Evolutionary conservation across 1,140 invertebrate species (phyloP).

Genomic region (Pseudoatta argentina): DNA sequence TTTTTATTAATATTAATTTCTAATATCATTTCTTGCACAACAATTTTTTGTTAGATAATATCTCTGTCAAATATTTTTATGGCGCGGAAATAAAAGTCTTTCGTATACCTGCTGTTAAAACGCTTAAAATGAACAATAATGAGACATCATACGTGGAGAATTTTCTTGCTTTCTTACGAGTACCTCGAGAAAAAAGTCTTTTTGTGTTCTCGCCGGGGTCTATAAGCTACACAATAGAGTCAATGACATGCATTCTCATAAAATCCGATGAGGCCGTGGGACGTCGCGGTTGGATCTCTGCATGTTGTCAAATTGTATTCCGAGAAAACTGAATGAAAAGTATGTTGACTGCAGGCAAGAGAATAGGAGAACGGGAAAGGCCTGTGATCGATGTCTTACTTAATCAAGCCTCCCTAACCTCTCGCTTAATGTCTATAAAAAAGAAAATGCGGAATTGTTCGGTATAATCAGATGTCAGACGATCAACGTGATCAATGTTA

Average conservation of each 20-base stretch:
- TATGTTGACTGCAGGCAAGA: neutral
- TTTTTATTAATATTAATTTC: constrained; percentile 21
- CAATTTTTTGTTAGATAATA: constrained; percentile 5
- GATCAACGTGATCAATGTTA: neutral
- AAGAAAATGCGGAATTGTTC: neutral
- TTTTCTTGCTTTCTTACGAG: constrained; percentile 61
- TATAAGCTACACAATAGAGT: constrained; percentile 66
- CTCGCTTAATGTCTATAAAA: neutral
- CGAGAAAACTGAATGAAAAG: constrained; percentile 47
- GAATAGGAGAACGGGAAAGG: neutral
- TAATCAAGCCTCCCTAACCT: neutral
- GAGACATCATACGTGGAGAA: constrained; percentile 66
- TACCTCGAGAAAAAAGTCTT: constrained; percentile 48
- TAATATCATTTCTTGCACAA: constrained; percentile 9
- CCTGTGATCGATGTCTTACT: constrained; percentile 58
- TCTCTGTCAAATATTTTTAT: neutral
- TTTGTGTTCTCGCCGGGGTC: constrained; percentile 50
- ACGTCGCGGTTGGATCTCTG: constrained; percentile 38
- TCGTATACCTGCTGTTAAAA: constrained; percentile 24
- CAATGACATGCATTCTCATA: constrained; percentile 77
- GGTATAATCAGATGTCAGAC: neutral
- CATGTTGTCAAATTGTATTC: constrained; percentile 63
- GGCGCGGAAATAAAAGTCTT: constrained; percentile 37
- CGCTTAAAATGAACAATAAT: constrained; percentile 64
- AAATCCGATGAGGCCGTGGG: constrained; percentile 64